These are phyloP conservation scores for Drosophila kanekoi DNA, from an alignment of 2,888 invertebrate species.

Conservation along the genomic window DNA sequence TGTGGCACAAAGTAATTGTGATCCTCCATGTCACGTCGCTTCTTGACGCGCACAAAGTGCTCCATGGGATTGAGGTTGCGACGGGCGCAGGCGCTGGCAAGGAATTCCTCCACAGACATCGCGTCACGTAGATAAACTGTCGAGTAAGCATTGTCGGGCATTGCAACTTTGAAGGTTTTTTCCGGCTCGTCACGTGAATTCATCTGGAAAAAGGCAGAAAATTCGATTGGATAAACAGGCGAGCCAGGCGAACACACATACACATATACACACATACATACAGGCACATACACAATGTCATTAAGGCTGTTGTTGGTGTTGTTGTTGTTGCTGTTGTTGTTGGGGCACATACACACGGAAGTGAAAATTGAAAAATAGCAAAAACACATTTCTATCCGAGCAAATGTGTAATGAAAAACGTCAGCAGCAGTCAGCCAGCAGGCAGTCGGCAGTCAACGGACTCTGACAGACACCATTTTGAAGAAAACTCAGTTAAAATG, in stretches of 20 bases:
- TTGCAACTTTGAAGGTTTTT: constrained; percentile 94
- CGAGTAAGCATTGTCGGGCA: constrained; percentile 93
- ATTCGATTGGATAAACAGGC: constrained; percentile 73
- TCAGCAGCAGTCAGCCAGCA: constrained; percentile 58
- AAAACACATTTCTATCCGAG: constrained; percentile 69
- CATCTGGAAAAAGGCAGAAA: constrained; percentile 88
- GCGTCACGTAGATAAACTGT: constrained; percentile 95
- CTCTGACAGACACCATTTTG: constrained; percentile 56
- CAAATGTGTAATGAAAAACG: constrained; percentile 77
- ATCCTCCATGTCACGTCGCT: constrained; percentile 97
- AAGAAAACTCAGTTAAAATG: constrained; percentile 76
- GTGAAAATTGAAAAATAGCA: constrained; percentile 79
- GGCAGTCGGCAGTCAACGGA: constrained; percentile 50
- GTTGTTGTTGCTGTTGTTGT: constrained; percentile 28
- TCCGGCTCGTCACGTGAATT: constrained; percentile 94
- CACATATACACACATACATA: constrained; percentile 29
- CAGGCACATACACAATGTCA: constrained; percentile 47
- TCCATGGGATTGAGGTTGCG: constrained; percentile 97
- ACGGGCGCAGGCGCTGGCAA: constrained; percentile 95
- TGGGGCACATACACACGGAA: constrained; percentile 59
- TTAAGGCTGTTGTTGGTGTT: constrained; percentile 35
- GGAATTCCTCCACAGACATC: constrained; percentile 98
- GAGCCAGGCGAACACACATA: constrained; percentile 38
- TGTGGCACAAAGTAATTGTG: constrained; percentile 98
- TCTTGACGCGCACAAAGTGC: constrained; percentile 97